Conservation (phyloP, 2,888 invertebrate genomes). For the Branchipolynoe longqiensis region DNA sequence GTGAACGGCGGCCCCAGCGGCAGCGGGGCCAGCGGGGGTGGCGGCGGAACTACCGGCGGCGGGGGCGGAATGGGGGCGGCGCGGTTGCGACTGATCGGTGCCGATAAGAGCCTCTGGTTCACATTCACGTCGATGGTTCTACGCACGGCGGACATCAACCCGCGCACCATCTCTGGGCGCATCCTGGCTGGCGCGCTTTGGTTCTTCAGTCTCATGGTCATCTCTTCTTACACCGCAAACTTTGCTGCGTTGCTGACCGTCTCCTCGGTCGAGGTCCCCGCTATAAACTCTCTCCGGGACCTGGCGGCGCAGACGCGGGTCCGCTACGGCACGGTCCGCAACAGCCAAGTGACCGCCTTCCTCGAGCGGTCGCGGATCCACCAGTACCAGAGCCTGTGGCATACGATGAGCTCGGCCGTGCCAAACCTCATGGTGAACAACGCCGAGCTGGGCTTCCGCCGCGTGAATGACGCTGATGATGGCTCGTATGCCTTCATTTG, state of each 20-base stretch:
- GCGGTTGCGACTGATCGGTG: slow-evolving; percentile 54
- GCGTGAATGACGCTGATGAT: slow-evolving; percentile 65
- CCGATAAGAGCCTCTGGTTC: slow-evolving; percentile 79
- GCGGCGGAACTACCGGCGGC: not conserved
- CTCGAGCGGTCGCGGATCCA: slow-evolving; percentile 79
- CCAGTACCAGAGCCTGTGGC: slow-evolving; percentile 79
- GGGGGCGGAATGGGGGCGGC: not conserved
- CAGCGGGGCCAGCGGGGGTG: not conserved
- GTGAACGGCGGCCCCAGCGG: not conserved
- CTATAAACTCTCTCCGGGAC: slow-evolving; percentile 78
- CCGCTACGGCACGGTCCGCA: slow-evolving; percentile 79
- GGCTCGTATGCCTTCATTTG: slow-evolving; percentile 80
- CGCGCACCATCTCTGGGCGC: slow-evolving; percentile 69
- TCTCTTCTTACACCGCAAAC: slow-evolving; percentile 79
- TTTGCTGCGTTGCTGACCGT: slow-evolving; percentile 79
- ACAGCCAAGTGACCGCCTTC: slow-evolving; percentile 79
- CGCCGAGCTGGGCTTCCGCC: slow-evolving; percentile 74
- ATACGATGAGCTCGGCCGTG: slow-evolving; percentile 77
- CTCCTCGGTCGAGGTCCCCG: slow-evolving; percentile 71
- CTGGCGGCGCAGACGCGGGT: slow-evolving; percentile 78
- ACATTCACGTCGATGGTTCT: slow-evolving; percentile 81
- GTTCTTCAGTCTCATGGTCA: slow-evolving; percentile 79
- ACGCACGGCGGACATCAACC: slow-evolving; percentile 85
- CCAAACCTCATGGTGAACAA: slow-evolving; percentile 75
- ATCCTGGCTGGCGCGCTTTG: slow-evolving; percentile 80